These are phyloP conservation scores for Siderastrea radians DNA, from an alignment of 92 coral and sea anemone species.

Conservation along the genomic window DNA sequence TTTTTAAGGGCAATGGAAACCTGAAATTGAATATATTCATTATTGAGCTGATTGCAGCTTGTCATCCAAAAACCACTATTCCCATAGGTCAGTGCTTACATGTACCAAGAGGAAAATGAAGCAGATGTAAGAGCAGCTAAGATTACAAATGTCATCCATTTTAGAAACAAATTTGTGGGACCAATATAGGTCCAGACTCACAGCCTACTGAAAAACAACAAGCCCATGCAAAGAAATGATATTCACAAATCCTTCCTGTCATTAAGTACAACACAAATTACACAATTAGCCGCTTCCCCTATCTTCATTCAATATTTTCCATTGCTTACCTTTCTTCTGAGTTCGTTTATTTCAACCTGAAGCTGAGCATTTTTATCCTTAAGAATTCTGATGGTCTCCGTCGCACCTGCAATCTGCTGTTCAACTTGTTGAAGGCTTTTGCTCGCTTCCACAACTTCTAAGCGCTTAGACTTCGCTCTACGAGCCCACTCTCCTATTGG, in stretches of 20 bases:
- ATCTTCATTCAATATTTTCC: neutral
- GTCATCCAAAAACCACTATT: no score
- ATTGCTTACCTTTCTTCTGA: slow-evolving; percentile 49
- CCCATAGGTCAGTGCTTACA: no score
- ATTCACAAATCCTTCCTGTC: neutral
- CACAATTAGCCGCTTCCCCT: neutral
- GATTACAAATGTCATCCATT: neutral
- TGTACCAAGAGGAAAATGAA: no score
- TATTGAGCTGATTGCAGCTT: no score
- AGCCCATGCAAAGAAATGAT: neutral
- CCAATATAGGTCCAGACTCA: neutral
- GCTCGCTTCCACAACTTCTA: slow-evolving; percentile 38
- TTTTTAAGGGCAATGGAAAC: neutral
- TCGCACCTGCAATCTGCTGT: slow-evolving; percentile 25
- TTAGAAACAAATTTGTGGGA: slow-evolving; percentile 4
- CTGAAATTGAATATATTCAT: no score
- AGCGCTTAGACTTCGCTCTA: slow-evolving; percentile 26
- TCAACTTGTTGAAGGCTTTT: slow-evolving; percentile 36
- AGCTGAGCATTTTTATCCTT: slow-evolving; percentile 33
- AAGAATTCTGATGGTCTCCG: slow-evolving; percentile 10
- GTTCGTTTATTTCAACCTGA: slow-evolving; percentile 44
- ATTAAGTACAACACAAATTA: neutral
- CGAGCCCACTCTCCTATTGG: slow-evolving; percentile 68
- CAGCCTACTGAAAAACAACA: neutral
- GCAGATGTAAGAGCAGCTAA: no score